phyloP scores from a whole-genome alignment of 1,140 invertebrate genomes.

The Agrypnia vestita region DNA sequence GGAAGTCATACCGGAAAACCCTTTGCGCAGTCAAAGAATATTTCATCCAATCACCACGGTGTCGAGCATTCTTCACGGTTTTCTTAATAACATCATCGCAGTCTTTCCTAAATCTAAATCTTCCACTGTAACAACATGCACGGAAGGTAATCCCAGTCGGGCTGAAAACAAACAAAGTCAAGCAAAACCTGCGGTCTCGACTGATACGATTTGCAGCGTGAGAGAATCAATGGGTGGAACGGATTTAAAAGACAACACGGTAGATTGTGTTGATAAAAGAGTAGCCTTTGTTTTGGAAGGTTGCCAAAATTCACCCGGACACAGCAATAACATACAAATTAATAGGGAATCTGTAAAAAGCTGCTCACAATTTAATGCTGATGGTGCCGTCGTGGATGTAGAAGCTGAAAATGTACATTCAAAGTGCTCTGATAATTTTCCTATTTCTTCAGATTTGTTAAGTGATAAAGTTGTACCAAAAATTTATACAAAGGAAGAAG shows the following conservation, averaged over 20 bases:
- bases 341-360: conserved; percentile 28
- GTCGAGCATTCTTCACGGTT: too few relatives aligned
- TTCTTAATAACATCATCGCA: too few relatives aligned
- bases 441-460: not conserved
- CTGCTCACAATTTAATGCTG: too few relatives aligned
- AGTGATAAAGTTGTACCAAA: not conserved
- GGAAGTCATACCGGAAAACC: too few relatives aligned
- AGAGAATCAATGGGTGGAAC: not conserved
- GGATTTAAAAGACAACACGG: not conserved
- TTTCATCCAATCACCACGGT: too few relatives aligned
- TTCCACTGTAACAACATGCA: too few relatives aligned
- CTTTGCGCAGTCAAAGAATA: too few relatives aligned
- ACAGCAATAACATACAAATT: conserved; percentile 14
- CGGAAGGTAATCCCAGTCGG: too few relatives aligned
- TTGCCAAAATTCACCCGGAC: conserved; percentile 13
- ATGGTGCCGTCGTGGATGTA: not conserved
- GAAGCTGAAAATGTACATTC: not conserved
- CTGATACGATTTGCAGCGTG: not conserved
- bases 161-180: too few relatives aligned
- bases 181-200: too few relatives aligned
- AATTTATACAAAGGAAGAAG: too few relatives aligned
- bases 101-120: too few relatives aligned
- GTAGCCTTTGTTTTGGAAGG: not conserved
- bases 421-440: not conserved
- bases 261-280: conserved; percentile 20